Conservation (phyloP, 30 jellyfish, hydroid and myxozoan species). For the Aurelia sp. region DNA sequence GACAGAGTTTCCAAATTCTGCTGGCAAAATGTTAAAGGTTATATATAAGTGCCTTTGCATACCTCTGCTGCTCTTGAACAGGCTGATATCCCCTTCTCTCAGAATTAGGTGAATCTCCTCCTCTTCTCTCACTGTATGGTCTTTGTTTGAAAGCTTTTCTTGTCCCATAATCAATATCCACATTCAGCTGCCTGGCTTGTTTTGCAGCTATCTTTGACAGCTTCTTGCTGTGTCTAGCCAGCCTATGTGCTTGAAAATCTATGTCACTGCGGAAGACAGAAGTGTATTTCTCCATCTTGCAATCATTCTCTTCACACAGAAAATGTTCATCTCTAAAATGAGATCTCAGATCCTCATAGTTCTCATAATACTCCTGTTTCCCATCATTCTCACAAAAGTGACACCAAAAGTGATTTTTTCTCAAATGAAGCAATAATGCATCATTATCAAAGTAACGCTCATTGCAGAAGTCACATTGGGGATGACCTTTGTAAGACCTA, state of each 20-base stretch:
- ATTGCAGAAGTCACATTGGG: slow-evolving; percentile 90
- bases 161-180: slow-evolving; percentile 83
- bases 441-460: slow-evolving; percentile 91
- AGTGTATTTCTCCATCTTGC: slow-evolving; percentile 86
- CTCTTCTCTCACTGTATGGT: slow-evolving; percentile 8
- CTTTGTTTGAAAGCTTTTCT: slow-evolving; percentile 20
- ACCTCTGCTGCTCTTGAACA: neutral
- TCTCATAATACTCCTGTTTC: slow-evolving; percentile 86
- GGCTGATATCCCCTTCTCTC: neutral
- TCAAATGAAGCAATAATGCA: slow-evolving; percentile 77
- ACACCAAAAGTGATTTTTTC: slow-evolving; percentile 97
- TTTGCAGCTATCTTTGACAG: slow-evolving; percentile 82
- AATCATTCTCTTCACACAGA: slow-evolving; percentile 88
- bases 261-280: slow-evolving; percentile 89
- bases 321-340: slow-evolving; percentile 84
- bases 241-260: slow-evolving; percentile 91
- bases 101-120: neutral
- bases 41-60: no score
- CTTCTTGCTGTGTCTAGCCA: slow-evolving; percentile 82
- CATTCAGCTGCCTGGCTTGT: slow-evolving; percentile 78
- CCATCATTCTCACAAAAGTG: slow-evolving; percentile 99
- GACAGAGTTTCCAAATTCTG: no score
- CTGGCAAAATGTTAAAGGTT: no score
- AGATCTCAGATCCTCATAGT: slow-evolving; percentile 73
- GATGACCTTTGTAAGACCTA: slow-evolving; percentile 92